phyloP scores from a whole-genome alignment of 2,113 vertebrate species.

The Nyctibius bracteatus region DNA sequence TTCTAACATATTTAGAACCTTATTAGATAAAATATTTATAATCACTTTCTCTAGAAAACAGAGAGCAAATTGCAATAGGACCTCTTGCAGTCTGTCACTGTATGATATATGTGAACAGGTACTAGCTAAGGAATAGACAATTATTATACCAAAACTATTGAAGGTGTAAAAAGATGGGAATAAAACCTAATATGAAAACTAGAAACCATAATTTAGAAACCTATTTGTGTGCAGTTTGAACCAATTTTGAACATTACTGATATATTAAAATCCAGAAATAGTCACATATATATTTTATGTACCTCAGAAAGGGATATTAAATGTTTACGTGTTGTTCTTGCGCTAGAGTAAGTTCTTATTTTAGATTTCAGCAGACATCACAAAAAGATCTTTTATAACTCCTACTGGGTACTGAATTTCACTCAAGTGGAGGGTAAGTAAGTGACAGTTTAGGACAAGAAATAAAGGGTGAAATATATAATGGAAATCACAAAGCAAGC shows the following conservation, averaged over 20 bases:
- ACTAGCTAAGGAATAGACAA: background rate
- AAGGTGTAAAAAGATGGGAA: background rate
- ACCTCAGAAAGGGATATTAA: background rate
- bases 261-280: background rate
- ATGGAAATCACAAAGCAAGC: background rate
- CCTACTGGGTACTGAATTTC: background rate
- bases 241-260: background rate
- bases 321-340: background rate
- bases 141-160: background rate
- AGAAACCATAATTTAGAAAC: background rate
- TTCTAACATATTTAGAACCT: background rate
- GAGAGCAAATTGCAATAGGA: background rate
- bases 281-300: background rate
- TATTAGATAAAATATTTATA: background rate
- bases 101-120: background rate
- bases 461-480: background rate
- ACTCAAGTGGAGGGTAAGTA: background rate
- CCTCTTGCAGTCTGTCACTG: background rate
- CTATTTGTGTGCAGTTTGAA: background rate
- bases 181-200: background rate
- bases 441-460: background rate
- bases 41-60: background rate
- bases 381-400: background rate
- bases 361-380: background rate
- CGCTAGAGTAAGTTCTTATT: background rate